phyloP scores from a whole-genome alignment of 2,888 invertebrate species.

The Poecilus cupreus region DNA sequence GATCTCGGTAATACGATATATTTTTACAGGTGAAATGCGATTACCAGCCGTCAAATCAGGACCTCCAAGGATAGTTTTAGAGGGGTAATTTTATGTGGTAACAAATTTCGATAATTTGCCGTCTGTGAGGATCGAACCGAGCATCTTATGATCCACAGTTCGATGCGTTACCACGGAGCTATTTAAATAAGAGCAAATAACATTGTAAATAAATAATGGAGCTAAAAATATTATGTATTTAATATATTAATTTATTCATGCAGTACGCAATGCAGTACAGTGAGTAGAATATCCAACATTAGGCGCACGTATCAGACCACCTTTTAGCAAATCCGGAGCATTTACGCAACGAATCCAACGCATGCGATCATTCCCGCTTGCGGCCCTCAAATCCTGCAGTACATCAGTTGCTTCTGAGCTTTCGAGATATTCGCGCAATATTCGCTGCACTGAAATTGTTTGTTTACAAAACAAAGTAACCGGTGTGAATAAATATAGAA shows the following conservation, averaged over 20 bases:
- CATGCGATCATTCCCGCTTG: not conserved
- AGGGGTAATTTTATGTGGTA: too few relatives aligned
- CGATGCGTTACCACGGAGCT: too few relatives aligned
- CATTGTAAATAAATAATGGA: too few relatives aligned
- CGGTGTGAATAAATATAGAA: not conserved
- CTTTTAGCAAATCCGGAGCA: not conserved
- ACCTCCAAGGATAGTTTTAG: too few relatives aligned
- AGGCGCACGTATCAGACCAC: not conserved
- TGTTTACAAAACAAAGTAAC: slow-evolving; percentile 3
- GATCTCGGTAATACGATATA: too few relatives aligned
- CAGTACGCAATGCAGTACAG: not conserved
- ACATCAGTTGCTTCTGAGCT: not conserved
- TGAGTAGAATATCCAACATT: not conserved
- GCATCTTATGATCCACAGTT: too few relatives aligned
- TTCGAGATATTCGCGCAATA: not conserved
- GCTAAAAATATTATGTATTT: not conserved
- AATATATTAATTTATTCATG: not conserved
- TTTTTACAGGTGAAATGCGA: too few relatives aligned
- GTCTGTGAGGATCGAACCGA: too few relatives aligned
- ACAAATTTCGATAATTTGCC: too few relatives aligned
- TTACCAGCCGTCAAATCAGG: too few relatives aligned
- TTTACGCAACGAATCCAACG: not conserved
- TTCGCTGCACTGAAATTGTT: not conserved
- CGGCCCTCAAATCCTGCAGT: not conserved
- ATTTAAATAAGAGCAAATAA: too few relatives aligned